phyloP scores from a whole-genome alignment of 2,888 invertebrate species.

The Shargacucullia verbasci region DNA sequence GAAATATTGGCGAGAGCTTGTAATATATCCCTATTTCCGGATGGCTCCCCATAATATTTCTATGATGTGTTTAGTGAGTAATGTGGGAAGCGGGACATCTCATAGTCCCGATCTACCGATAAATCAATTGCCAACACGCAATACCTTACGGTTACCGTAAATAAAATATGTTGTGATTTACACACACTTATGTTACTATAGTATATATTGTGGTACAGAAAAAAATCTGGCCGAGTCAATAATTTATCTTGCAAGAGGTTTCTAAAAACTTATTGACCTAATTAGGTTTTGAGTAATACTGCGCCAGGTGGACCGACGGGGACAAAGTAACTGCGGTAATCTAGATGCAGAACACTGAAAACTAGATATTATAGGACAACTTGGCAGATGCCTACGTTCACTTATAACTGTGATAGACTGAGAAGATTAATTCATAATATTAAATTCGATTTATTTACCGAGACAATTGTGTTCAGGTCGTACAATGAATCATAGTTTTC shows the following conservation, averaged over 20 bases:
- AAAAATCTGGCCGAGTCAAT: constrained; percentile 7
- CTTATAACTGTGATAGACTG: too few species aligned
- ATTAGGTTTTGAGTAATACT: neutral
- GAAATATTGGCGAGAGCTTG: constrained; percentile 57
- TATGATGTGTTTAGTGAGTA: constrained; percentile 80
- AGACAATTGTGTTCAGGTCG: too few species aligned
- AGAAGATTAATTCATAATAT: too few species aligned
- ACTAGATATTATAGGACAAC: too few species aligned
- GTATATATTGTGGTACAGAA: constrained; percentile 1
- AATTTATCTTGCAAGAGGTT: constrained; percentile 17
- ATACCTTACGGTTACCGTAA: constrained; percentile 68
- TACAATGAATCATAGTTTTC: too few species aligned
- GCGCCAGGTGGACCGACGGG: too few species aligned
- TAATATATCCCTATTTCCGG: constrained; percentile 70
- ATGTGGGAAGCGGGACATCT: constrained; percentile 76
- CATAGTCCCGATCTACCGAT: constrained; percentile 77
- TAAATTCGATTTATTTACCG: too few species aligned
- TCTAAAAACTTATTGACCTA: neutral
- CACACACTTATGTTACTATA: constrained; percentile 23
- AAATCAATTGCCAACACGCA: constrained; percentile 78
- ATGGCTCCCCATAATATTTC: constrained; percentile 68
- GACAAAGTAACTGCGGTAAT: too few species aligned
- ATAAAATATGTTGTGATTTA: constrained; percentile 63
- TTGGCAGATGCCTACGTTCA: too few species aligned
- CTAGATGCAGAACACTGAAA: too few species aligned